Conservation (phyloP, 2,113 vertebrate species). For the Connochaetes taurinus region DNA sequence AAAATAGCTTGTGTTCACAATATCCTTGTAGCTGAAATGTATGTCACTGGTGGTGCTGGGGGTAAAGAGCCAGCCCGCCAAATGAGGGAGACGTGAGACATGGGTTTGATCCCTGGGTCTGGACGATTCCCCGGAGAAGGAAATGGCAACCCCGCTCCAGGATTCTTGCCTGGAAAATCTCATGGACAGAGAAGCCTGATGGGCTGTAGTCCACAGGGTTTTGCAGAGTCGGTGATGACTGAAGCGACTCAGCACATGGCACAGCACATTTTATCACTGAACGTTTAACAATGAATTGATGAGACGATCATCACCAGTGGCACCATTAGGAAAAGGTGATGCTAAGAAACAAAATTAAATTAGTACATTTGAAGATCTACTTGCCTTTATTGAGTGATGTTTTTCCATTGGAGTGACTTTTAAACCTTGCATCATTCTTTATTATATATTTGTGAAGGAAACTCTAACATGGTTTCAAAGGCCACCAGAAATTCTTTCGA, state of each 20-base stretch:
- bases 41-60: background rate
- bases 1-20: background rate
- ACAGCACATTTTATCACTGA: background rate
- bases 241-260: background rate
- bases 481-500: background rate
- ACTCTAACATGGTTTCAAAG: background rate
- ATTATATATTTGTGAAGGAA: background rate
- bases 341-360: background rate
- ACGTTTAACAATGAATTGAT: background rate
- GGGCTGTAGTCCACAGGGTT: background rate
- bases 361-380: background rate
- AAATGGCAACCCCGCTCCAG: background rate
- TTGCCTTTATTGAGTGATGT: background rate
- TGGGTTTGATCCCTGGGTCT: background rate
- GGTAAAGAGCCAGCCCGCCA: background rate
- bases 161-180: background rate
- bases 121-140: background rate
- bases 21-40: background rate
- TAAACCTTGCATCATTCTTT: background rate
- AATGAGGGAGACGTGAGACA: background rate
- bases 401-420: background rate
- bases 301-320: background rate
- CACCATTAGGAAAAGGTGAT: background rate
- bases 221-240: background rate
- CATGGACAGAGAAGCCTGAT: background rate